Conservation (phyloP, 2,113 vertebrate genomes). For the rabbit (Oryctolagus cuniculus) region mOryCun1.1 NC_091440.1:135615501-135616000, state of each 20-base stretch:
- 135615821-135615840: neutral
- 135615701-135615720: neutral
- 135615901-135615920: neutral
- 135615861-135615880: neutral
- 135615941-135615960: neutral
- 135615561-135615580: neutral
- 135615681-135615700: neutral
- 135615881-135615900: neutral
- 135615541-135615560: neutral
- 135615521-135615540: neutral
- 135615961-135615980: neutral
- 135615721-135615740: neutral
- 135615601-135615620: neutral
- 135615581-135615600: neutral
- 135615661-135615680: neutral
- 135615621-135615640: neutral
- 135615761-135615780: neutral
- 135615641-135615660: neutral
- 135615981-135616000: neutral
- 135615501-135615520: neutral
- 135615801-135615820: neutral
- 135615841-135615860: neutral
- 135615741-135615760: neutral
- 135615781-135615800: neutral
- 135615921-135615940: neutral